These are phyloP conservation scores for Heterotilapia buettikoferi DNA, from an alignment of 2,113 vertebrate genomes.

Conservation along the genomic window DNA sequence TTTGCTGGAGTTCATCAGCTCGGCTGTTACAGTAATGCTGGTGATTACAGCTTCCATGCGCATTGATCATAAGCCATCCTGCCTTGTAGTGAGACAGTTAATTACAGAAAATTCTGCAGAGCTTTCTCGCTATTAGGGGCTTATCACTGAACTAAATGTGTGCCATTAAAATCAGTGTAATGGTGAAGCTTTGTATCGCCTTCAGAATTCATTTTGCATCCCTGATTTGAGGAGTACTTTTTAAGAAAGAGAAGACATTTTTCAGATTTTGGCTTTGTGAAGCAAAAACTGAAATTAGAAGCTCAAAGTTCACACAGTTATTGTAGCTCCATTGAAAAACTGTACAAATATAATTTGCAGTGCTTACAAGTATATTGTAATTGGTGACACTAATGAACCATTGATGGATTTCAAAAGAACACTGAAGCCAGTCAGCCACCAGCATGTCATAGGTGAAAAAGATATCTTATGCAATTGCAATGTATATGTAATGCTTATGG, in stretches of 20 bases:
- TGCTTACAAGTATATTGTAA: neutral
- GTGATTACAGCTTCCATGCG: slow-evolving; percentile 19
- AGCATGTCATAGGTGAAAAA: neutral
- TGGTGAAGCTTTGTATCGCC: neutral
- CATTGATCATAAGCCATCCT: neutral
- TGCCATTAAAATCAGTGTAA: neutral
- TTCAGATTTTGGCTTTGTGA: neutral
- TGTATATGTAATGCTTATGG: neutral
- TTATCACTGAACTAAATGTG: neutral
- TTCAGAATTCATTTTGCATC: neutral
- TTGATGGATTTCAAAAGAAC: neutral
- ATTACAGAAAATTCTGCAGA: slow-evolving; percentile 16
- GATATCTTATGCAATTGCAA: neutral
- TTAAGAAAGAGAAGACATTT: neutral
- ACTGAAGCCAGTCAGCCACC: neutral
- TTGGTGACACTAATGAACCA: neutral
- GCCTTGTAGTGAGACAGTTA: neutral
- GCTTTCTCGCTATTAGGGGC: neutral
- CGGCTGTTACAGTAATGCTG: neutral
- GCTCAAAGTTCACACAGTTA: neutral
- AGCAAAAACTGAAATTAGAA: neutral
- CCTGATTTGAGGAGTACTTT: neutral
- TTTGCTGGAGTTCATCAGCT: neutral
- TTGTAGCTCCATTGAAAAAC: neutral
- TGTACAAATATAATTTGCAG: neutral